Evolutionary conservation across 2,888 invertebrate species (phyloP).

Genomic region (Sinodicranocentrus sp.): DNA sequence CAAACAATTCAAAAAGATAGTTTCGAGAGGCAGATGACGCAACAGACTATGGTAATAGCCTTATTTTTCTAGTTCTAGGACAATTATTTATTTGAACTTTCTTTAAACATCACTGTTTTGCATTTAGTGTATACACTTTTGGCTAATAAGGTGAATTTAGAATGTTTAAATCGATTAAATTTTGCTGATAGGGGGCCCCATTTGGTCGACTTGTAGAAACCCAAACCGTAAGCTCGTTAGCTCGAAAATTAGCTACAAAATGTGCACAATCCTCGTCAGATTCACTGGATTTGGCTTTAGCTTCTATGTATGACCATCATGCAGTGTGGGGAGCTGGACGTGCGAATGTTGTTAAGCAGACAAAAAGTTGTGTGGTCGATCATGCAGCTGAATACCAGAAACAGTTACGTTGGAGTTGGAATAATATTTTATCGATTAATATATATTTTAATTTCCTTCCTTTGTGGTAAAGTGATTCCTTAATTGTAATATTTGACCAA

Average conservation of each 20-base stretch:
- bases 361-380: slow-evolving; percentile 10
- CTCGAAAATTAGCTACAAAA: slow-evolving; percentile 26
- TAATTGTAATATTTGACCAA: too few species aligned
- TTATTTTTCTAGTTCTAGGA: too few species aligned
- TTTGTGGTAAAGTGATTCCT: neutral
- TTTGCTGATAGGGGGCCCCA: slow-evolving; percentile 19
- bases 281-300: slow-evolving; percentile 63
- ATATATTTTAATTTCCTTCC: neutral
- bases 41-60: too few species aligned
- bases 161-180: too few species aligned
- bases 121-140: too few species aligned
- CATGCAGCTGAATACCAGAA: slow-evolving; percentile 38
- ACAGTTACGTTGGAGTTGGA: slow-evolving; percentile 17
- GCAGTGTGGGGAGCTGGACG: slow-evolving; percentile 64
- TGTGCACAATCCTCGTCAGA: slow-evolving; percentile 10
- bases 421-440: neutral
- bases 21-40: too few species aligned
- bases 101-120: too few species aligned
- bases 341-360: slow-evolving; percentile 46
- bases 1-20: too few species aligned
- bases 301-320: slow-evolving; percentile 68
- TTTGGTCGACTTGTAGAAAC: slow-evolving; percentile 46
- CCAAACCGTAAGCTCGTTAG: slow-evolving; percentile 45
- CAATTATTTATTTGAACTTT: too few species aligned
- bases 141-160: too few species aligned